Base-by-base conservation (phyloP, 2,888 invertebrate genomes). In the Chymomyza procnemis region DNA sequence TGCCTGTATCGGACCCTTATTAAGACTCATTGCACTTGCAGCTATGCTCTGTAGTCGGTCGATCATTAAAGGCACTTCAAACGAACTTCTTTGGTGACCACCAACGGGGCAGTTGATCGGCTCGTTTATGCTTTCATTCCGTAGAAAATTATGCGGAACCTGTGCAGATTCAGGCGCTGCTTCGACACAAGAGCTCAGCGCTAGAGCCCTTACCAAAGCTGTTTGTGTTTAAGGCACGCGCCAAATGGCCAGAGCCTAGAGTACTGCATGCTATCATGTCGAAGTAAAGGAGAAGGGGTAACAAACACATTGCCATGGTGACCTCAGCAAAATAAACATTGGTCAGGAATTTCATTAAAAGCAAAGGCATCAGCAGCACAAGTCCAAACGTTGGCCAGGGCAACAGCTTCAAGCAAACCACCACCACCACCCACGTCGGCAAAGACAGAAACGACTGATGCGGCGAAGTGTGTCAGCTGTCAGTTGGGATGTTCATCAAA, bases 381-480 rank as follows among this genome's bases (percentile, higher is more conserved):
- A 21, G 54, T 54, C 16, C 22, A 21, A 18, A 2, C 19, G 54
- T 54, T 19, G 54, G 54, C 54, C 21, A 21, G 61, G 69, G 66
- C 48, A 73, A 73, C 73, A 21, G 19, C 54, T 8, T 12, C 22
- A 12, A 21, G 60, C 80, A 85, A n/a, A n/a, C n/a, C n/a, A n/a
- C n/a, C n/a, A 82, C 85, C 71, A 69, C 75, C 85, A 79, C 72
- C 85, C 85, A 82, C 87, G 67, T n/a, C 34, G 71, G 26, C 34
- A 46, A 64, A 67, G 56, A 57, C 60, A 59, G 73, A 73, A 69
- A 78, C 71, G 78, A 78, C 71, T 55, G 73, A 52, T 59, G 56
- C 59, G 19, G 59, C 72, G 73, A 76, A 78, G 87, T 88, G 88
- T 87, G 86, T 84, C 86, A 88, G 76, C 86, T 87, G 86, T 87